A percentile compares a stretch with the other conserved stretches of the same genome.
These are phyloP conservation scores for Achroia grisella DNA, from an alignment of 1,140 invertebrate genomes.

Conservation along the genomic window DNA sequence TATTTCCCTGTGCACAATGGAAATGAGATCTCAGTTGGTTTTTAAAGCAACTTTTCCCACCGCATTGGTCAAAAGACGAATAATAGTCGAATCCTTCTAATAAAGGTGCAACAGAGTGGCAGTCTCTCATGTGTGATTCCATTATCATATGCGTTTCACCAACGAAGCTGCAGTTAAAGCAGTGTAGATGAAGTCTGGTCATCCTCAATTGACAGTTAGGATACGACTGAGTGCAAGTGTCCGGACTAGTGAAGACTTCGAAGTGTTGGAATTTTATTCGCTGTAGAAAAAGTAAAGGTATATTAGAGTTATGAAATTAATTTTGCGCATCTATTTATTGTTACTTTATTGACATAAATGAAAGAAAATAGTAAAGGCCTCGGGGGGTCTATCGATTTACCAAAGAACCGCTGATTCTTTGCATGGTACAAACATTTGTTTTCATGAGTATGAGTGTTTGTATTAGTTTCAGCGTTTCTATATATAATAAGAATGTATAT, in stretches of 20 bases:
- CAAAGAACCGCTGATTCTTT: too few species aligned
- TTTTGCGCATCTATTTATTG: too few species aligned
- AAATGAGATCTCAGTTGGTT: slow-evolving; percentile 64
- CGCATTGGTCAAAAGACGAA: slow-evolving; percentile 59
- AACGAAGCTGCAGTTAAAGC: slow-evolving; percentile 61
- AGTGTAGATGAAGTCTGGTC: slow-evolving; percentile 57
- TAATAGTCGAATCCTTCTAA: slow-evolving; percentile 69
- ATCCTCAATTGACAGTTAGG: slow-evolving; percentile 53
- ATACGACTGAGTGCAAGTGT: slow-evolving; percentile 52
- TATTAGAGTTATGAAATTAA: too few species aligned
- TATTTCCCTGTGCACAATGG: slow-evolving; percentile 65
- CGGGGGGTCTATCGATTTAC: too few species aligned
- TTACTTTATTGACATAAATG: too few species aligned
- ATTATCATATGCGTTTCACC: slow-evolving; percentile 55
- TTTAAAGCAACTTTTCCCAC: slow-evolving; percentile 65
- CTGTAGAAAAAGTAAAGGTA: slow-evolving; percentile 21
- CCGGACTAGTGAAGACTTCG: slow-evolving; percentile 61
- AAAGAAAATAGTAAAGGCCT: too few species aligned
- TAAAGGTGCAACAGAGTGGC: slow-evolving; percentile 50
- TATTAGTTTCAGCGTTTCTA: too few species aligned
- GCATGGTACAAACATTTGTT: too few species aligned
- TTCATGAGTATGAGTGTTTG: too few species aligned
- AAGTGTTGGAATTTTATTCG: slow-evolving; percentile 70
- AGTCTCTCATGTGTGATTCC: slow-evolving; percentile 66
- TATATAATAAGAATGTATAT: too few species aligned